Base-by-base conservation (phyloP, 2,797 vertebrate species). In the Diplodus puntazzo region DNA sequence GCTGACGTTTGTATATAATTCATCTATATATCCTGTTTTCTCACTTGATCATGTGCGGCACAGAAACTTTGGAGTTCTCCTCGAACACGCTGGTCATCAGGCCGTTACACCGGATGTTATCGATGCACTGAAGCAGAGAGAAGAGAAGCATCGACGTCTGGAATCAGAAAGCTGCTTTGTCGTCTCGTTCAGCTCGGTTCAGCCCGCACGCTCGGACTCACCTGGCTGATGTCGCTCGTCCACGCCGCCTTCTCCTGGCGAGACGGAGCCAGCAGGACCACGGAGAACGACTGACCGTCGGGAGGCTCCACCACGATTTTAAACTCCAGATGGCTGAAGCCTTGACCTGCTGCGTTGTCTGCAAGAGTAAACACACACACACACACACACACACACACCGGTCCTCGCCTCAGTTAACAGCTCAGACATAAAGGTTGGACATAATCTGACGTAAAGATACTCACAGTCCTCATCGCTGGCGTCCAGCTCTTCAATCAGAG, bases 21-120 rank as follows among this genome's bases (percentile, higher is more conserved):
- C 34, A 34, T 8, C 1, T 34, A 30, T 25, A 30, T 30, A 4
- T 59, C 2, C 8, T 48, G 3, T 16, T 23, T 48, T 94, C 97
- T 96, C 95, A 99, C 98, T 97, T 99, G 92, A 99, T 99, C 97
- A 99, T 98, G 91, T 98, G 97, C 34, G 98, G 98, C 88, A 99
- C 98, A 0, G 97, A 97, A 39, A 99, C 98, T 93, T 98, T 99
- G 67, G 98, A 99, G 93, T 98, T 99, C 91, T 99, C 98, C 93
- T 99, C 98, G 80, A 99, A 99, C 77, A 99, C 98, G 78, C 97
- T 97, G 84, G 97, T 99, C 98, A 99, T 99, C 91, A 99, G 94
- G 73, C 98, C 98, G 76, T 99, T 99, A 86, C 98, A 99, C 18
- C 98, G 96, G 91, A 99, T 99, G 70, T 99, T 99, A 89, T 99